Conservation (phyloP, 2,888 invertebrate genomes). For the Euclidia mi region DNA sequence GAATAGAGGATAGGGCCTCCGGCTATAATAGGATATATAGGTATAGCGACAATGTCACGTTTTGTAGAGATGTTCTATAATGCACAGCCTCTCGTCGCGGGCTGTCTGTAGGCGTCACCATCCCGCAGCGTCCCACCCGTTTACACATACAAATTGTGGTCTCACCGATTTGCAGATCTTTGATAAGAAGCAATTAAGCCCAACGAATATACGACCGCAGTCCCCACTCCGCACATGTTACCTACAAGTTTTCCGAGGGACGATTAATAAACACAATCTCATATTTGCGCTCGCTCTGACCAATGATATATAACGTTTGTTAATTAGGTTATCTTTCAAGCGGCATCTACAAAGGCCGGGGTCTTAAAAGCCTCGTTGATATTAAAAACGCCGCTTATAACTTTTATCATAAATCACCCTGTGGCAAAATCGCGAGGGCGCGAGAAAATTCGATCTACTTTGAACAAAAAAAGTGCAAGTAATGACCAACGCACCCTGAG, state of each 20-base stretch:
- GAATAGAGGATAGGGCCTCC: no score
- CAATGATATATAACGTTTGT: conserved; percentile 87
- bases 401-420: conserved; percentile 89
- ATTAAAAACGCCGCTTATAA: conserved; percentile 87
- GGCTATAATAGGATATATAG: no score
- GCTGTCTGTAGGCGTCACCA: no score
- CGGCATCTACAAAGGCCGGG: conserved; percentile 86
- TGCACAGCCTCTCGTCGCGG: no score
- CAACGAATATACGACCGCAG: conserved; percentile 50
- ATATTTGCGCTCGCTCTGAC: conserved; percentile 79
- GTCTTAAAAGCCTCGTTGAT: conserved; percentile 86
- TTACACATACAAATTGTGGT: conserved; percentile 67
- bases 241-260: conserved; percentile 62
- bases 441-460: conserved; percentile 82
- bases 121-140: conserved; percentile 3
- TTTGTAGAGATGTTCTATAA: background rate
- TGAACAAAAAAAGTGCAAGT: conserved; percentile 89
- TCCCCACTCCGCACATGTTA: conserved; percentile 53
- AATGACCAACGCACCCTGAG: conserved; percentile 85
- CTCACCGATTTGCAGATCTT: conserved; percentile 67
- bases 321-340: conserved; percentile 87
- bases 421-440: conserved; percentile 81
- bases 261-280: conserved; percentile 78
- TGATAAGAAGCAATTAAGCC: conserved; percentile 77
- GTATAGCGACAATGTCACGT: background rate